Evolutionary conservation across 2,888 invertebrate species (phyloP), one percentile per base, ranked within the genome.

Genomic region (Rhagonycha lutea): DNA sequence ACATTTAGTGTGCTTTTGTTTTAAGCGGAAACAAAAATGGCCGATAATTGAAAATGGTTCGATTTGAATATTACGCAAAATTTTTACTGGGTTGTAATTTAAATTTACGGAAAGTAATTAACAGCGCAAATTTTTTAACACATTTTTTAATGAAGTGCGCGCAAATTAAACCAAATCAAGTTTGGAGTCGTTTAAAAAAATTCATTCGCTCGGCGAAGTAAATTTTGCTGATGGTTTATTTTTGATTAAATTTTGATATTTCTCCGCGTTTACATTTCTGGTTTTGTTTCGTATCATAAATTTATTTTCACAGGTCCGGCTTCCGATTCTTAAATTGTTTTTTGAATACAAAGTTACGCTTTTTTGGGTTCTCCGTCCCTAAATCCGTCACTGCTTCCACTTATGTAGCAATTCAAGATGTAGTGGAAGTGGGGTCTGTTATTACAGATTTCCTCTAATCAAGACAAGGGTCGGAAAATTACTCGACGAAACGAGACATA

Each of bases 31-130:
- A 47, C 32, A 47, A 47, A 47, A 47, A 47, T 47, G 47, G n/a
- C n/a, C 47, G 47, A 47, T 47, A 47, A 47, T 47, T 47, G n/a
- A 47, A n/a, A n/a, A 47, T n/a, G n/a, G 7, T 47, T 47, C 47
- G 47, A 47, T 47, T 47, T 47, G n/a, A 47, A 47, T 47, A 47
- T 18, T 18, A 18, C n/a, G 1, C n/a, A 47, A 28, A 47, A 47
- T 47, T 47, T 47, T 32, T 32, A 32, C 29, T 12, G 60, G 24
- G 61, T 72, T 74, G 63, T 62, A 74, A 76, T 74, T 77, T 77
- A 71, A 77, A 77, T 77, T 74, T 77, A 68, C 77, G 72, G 69
- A 11, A 62, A 69, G 69, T 77, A 72, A 77, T 77, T 77, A 68
- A 61, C 69, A 71, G 24, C 18, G 68, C 18, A 63, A 61, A 63